Evolutionary conservation across 2,888 invertebrate genomes (phyloP), one percentile per base, ranked within the genome.

Genomic region (Polydrusus pterygomalis): DNA sequence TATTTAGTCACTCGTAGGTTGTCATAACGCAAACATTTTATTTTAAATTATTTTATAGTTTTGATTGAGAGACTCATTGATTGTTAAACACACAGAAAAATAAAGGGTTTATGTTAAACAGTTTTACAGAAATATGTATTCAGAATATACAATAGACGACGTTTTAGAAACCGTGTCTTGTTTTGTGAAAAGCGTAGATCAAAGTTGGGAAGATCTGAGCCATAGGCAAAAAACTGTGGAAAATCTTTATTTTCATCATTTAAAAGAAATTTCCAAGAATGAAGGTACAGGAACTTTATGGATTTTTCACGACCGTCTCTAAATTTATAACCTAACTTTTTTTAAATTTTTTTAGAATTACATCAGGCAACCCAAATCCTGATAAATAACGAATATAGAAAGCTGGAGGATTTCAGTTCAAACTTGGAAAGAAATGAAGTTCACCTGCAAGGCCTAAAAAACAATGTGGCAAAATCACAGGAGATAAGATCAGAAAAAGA

Each of bases 391-490:
- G 56, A 69, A 58, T 58, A 13, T 47, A 20, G 11, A n/a, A 69
- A 58, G 8, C 60, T 58, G 38, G 45, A 62, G 43, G 13, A 17
- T 30, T 10, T 47, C n/a, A 30, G 18, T n/a, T 45, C 10, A 34
- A 30, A 8, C 13, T 18, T 70, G n/a, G 38, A 60, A 47, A 34
- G 38, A 17, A 70, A 70, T 60, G 62, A 17, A 38, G 13, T 62
- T 15, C 6, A 38, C 45, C 34, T 62, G 11, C 9, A 60, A 70
- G 34, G 18, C 7, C 18, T 45, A 15, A 58, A 60, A 62, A 30
- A 47, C 8, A 30, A n/a, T 18, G 45, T 62, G 0, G 11, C 3
- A 34, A 70, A 49, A 49, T 8, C 34, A 17, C 34, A 70, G 13
- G 62, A 11, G 11, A 0, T 17, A 38, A 49, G 62, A 62, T 34